Conservation (phyloP, 2,113 vertebrate genomes). For the Cranoglanis bouderius region DNA sequence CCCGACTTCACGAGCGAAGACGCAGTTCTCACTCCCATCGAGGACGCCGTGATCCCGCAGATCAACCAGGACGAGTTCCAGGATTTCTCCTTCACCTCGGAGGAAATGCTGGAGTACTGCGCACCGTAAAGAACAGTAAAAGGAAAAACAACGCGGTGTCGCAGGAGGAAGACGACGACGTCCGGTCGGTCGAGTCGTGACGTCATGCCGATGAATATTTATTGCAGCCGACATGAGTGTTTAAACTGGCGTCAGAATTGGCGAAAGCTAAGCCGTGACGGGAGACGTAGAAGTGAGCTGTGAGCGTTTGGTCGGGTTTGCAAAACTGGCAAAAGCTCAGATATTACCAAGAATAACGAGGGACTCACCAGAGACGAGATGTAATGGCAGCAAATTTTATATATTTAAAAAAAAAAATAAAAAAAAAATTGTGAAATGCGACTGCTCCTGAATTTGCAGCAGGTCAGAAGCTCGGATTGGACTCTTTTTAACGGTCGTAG, state of each 20-base stretch:
- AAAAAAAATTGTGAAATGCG: background rate
- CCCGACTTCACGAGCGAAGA: slow-evolving; percentile 97
- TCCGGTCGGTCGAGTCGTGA: background rate
- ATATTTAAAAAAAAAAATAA: background rate
- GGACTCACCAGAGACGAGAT: background rate
- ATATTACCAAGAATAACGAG: background rate
- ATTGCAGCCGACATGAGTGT: background rate
- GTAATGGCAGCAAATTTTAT: background rate
- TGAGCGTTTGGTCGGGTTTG: background rate
- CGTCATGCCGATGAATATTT: background rate
- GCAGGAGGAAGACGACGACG: background rate
- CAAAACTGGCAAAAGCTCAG: background rate
- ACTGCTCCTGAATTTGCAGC: background rate
- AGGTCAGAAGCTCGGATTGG: background rate
- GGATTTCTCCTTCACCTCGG: slow-evolving; percentile 91
- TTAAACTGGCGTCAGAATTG: background rate
- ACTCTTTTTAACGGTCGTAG: background rate
- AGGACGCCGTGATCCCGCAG: slow-evolving; percentile 84
- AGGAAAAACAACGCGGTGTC: too few relatives aligned
- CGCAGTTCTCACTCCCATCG: slow-evolving; percentile 90
- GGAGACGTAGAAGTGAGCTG: background rate
- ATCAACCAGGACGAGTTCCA: slow-evolving; percentile 95
- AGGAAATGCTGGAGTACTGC: slow-evolving; percentile 72
- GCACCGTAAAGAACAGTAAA: background rate
- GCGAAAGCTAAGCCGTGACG: background rate